Percentiles rank a stretch among this genome's conserved stretches.
phyloP scores from a whole-genome alignment of 2,888 invertebrate species.

The Ennomos quercinarius region DNA sequence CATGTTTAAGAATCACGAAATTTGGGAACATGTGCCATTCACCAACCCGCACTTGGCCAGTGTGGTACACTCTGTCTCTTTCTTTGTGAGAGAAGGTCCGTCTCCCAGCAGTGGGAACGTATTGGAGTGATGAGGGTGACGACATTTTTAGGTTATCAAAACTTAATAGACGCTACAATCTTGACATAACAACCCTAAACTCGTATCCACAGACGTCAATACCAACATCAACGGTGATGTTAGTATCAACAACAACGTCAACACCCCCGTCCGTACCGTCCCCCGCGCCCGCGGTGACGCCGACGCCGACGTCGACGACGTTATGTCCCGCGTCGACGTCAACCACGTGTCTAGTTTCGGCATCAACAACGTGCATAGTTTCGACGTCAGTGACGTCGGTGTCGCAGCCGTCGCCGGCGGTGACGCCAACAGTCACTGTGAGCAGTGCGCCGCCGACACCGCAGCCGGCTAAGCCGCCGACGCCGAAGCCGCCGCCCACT shows the following conservation, averaged over 20 bases:
- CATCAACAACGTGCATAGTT: constrained; percentile 24
- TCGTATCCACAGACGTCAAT: constrained; percentile 22
- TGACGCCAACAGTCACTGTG: constrained; percentile 40
- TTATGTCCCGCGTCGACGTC: constrained; percentile 27
- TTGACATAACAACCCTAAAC: background rate
- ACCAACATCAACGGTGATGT: constrained; percentile 31
- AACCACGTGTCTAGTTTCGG: constrained; percentile 22
- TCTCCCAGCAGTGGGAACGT: too few species aligned
- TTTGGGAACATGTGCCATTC: too few species aligned
- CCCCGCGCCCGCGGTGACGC: constrained; percentile 40
- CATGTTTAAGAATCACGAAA: too few species aligned
- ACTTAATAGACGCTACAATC: too few species aligned
- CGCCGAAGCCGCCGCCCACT: constrained; percentile 67
- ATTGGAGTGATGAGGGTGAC: too few species aligned
- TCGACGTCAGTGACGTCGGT: constrained; percentile 23
- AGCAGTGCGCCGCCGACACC: constrained; percentile 66
- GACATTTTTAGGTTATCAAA: too few species aligned
- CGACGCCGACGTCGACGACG: constrained; percentile 30
- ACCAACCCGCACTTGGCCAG: too few species aligned
- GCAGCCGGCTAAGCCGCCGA: constrained; percentile 66
- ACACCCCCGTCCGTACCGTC: constrained; percentile 38
- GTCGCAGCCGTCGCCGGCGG: constrained; percentile 32
- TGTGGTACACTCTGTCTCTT: too few species aligned
- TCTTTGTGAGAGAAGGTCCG: too few species aligned
- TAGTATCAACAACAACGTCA: constrained; percentile 26